A percentile compares a stretch with the other conserved stretches of the same genome.
phyloP scores from a whole-genome alignment of 2,113 vertebrate genomes.

The Pluvianellus socialis region DNA sequence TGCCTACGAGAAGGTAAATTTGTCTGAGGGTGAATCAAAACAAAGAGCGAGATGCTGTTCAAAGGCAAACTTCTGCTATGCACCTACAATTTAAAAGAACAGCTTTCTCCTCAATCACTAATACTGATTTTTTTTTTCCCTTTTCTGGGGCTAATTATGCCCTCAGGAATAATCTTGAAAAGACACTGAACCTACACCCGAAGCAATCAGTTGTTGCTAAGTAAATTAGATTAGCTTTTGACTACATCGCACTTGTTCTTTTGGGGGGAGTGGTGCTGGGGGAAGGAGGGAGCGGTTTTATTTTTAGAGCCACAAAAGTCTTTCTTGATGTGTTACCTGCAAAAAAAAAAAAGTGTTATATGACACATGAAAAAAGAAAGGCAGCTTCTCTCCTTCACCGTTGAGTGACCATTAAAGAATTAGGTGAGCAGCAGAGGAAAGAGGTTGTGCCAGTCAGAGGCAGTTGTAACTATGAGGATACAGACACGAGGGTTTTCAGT shows the following conservation, averaged over 20 bases:
- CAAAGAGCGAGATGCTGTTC: not conserved
- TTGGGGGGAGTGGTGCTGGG: not conserved
- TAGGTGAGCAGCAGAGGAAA: not conserved
- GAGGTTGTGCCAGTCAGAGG: not conserved
- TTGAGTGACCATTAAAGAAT: not conserved
- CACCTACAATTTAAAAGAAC: not conserved
- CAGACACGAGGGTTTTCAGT: too few relatives aligned
- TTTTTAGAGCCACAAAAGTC: not conserved
- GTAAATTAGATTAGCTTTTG: not conserved
- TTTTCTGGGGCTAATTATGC: slow-evolving; percentile 30
- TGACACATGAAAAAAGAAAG: not conserved
- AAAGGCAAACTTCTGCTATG: not conserved
- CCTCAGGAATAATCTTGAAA: not conserved
- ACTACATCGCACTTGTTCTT: not conserved
- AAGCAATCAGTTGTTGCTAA: not conserved
- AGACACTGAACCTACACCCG: not conserved
- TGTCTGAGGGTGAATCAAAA: not conserved
- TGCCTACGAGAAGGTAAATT: not conserved
- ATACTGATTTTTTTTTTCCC: not conserved
- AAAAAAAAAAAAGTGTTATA: not conserved
- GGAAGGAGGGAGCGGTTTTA: not conserved
- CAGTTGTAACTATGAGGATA: not conserved
- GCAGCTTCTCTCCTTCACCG: not conserved
- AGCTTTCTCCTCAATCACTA: not conserved
- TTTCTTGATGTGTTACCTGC: not conserved